phyloP scores from a whole-genome alignment of 2,888 invertebrate genomes.

The Tenthredo scrophulariae region DNA sequence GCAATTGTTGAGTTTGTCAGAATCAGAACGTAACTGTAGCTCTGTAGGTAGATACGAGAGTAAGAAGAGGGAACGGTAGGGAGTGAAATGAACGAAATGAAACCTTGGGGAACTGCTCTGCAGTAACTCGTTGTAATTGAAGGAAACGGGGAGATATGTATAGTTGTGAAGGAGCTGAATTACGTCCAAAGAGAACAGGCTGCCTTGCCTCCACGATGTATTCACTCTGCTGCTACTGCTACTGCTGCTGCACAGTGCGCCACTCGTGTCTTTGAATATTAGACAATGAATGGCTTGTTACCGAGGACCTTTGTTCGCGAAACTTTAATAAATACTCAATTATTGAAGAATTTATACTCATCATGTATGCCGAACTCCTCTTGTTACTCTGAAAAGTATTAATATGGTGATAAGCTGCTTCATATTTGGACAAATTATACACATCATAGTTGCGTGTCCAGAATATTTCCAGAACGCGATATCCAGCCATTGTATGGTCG shows the following conservation, averaged over 20 bases:
- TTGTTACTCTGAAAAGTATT: neutral
- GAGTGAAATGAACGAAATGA: conserved; percentile 17
- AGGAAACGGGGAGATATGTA: conserved; percentile 23
- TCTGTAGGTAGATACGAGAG: neutral
- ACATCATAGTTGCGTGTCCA: neutral
- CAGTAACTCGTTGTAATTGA: conserved; percentile 26
- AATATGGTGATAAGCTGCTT: neutral
- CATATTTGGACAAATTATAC: neutral
- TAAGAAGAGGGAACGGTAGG: neutral
- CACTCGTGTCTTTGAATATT: conserved; percentile 12
- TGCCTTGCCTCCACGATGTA: neutral
- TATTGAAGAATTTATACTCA: neutral
- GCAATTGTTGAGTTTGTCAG: conserved; percentile 41
- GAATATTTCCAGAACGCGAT: neutral
- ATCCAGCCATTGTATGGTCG: neutral
- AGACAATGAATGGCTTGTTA: conserved; percentile 24
- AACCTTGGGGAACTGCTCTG: conserved; percentile 28
- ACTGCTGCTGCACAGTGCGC: neutral
- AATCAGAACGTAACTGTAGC: neutral
- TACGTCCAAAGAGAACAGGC: conserved; percentile 10
- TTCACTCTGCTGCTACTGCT: neutral
- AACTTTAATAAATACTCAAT: conserved; percentile 9
- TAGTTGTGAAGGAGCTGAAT: conserved; percentile 10
- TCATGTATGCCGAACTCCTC: neutral
- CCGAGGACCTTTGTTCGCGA: neutral